Evolutionary conservation across 2,797 vertebrate species (phyloP).

Genomic region (Hypotaenidia philippensis): DNA sequence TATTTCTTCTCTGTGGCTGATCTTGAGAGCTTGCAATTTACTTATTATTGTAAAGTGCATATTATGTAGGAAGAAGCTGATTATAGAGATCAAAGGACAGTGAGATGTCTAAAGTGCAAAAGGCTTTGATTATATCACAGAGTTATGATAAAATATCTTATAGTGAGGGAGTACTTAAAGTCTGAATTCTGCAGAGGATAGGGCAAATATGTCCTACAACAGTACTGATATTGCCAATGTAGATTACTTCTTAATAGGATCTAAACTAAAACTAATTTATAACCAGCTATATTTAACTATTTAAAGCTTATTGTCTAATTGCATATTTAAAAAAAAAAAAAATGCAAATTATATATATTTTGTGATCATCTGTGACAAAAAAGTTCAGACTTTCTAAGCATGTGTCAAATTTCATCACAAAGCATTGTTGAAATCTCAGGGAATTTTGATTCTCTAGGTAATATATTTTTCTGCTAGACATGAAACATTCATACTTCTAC

Average conservation of each 20-base stretch:
- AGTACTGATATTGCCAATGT: neutral
- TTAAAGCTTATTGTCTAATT: neutral
- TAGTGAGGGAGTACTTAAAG: neutral
- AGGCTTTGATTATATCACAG: neutral
- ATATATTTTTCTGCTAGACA: neutral
- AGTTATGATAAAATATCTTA: neutral
- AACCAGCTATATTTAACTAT: neutral
- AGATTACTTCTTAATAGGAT: neutral
- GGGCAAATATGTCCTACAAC: neutral
- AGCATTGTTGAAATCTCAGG: neutral
- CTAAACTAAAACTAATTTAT: neutral
- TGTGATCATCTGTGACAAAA: neutral
- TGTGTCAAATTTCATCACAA: neutral
- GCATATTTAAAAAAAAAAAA: rapidly evolving
- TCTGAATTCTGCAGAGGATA: neutral
- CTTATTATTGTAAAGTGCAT: conserved; percentile 10
- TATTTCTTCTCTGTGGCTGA: neutral
- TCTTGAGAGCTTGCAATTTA: conserved; percentile 31
- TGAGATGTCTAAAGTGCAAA: neutral
- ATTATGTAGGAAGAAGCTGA: neutral
- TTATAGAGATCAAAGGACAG: conserved; percentile 21
- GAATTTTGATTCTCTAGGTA: neutral
- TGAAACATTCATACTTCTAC: neutral
- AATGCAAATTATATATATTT: neutral
- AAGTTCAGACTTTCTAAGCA: neutral